Base-by-base conservation (phyloP, 2,797 vertebrate species). In the Ciconia nigra region DNA sequence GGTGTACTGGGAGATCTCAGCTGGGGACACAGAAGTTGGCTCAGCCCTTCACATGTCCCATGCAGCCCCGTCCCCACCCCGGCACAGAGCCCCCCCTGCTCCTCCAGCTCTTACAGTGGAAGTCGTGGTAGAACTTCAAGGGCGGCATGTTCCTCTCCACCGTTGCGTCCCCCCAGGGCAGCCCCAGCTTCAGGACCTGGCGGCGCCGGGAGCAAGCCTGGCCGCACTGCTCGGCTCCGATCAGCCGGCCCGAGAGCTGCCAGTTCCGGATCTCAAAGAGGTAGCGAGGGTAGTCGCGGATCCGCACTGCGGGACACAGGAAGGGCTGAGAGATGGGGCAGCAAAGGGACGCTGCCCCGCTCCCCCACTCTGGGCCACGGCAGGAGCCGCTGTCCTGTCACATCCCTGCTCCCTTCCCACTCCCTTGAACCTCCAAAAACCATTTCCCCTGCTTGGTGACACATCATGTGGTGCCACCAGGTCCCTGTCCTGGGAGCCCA, bases 211-310 rank as follows among this genome's bases (percentile, higher is more conserved):
- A 99, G 65, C 99, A 99, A 29, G 98, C 87, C 95, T 99, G 99
- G 46, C 99, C 99, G 0, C 98, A 98, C 96, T 99, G 99, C 97
- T 99, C 99, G 0, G 99, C 99, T 37, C 99, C 99, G 1, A 99
- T 98, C 71, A 99, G 98, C 55, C 99, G 98, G 33, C 99, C 99
- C 0, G 98, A 99, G 72, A 99, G 98, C 73, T 98, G 97, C 99
- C 99, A 99, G 72, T 99, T 99, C 61, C 98, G 98, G 95, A 99
- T 99, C 98, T 99, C 99, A 97, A 99, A 99, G 90, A 99, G 98
- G 98, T 99, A 99, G 31, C 99, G 99, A 16, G 99, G 99, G 85
- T 99, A 99, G 93, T 99, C 99, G 9, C 99, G 99, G 96, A 99
- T 99, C 89, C 99, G 98, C 97, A 99, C 99, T 99, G 98, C 9